Evolutionary conservation across 2,797 vertebrate species (phyloP), one percentile per base, ranked within the genome.

Genomic region (Dendrocincla tyrannina): DNA sequence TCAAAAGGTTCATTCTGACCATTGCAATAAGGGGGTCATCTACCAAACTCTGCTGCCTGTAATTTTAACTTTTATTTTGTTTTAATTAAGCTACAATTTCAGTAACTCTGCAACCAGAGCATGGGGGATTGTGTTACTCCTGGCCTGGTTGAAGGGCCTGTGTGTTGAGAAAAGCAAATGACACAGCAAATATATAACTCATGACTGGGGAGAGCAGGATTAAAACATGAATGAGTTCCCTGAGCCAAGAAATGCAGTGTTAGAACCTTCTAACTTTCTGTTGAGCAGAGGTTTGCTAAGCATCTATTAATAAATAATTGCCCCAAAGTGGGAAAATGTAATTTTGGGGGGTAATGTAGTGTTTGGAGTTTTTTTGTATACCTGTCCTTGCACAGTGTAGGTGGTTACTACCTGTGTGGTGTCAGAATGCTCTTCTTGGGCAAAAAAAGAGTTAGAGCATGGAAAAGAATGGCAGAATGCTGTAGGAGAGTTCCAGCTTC

Each of bases 101-200:
- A 68, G 62, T 66, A 50, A 44, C 69, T 53, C 58, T 75, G 59
- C 79, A 90, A 91, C 9, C 20, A 72, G 91, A 70, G 13, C 59
- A 62, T 4, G 7, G 37, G 8, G 35, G 91, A 58, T 94, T 94
- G 64, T 94, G 92, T 98, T 97, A 93, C 89, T 73, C 23, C 72
- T 96, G 93, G 79, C 93, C 88, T 89, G 53, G 56, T 5, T 68
- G 85, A 90, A 79, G 39, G 56, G 56, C 62, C 56, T 88, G 53
- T 77, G 17, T 50, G 27, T 83, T 92, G 91, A 95, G 67, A 89
- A 92, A 74, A 95, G 96, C 94, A 87, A 97, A 93, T 97, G 97
- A 98, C 95, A 92, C 94, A 97, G 97, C 97, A 89, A 94, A 97
- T 95, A 72, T 0, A 72, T 97, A 98, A 96, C 85, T 66, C 69